Percentiles rank a stretch among this genome's conserved stretches.
phyloP scores from a whole-genome alignment of 2,113 vertebrate species.

The Pitta sordida region DNA sequence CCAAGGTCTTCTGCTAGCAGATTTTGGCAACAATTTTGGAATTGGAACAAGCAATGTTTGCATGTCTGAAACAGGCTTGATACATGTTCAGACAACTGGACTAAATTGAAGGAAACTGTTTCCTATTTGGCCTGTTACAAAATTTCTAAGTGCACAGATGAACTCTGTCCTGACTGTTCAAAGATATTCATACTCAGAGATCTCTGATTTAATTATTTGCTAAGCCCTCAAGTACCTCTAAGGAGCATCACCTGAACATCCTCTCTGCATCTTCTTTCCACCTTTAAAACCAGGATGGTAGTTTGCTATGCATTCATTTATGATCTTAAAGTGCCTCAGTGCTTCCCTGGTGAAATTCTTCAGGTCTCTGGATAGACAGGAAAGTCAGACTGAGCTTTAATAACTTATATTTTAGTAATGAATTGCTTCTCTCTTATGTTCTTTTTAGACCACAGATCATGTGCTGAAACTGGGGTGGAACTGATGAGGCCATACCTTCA shows the following conservation, averaged over 20 bases:
- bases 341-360: background rate
- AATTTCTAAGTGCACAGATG: background rate
- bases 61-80: background rate
- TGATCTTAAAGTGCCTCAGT: background rate
- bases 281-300: background rate
- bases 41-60: background rate
- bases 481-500: conserved; percentile 98
- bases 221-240: background rate
- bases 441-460: conserved; percentile 92
- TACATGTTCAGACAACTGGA: background rate
- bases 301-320: background rate
- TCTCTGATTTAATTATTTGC: background rate
- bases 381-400: background rate
- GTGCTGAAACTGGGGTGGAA: conserved; percentile 95
- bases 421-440: background rate
- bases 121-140: background rate
- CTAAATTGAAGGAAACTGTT: background rate
- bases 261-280: background rate
- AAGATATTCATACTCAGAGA: background rate
- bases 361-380: background rate
- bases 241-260: background rate
- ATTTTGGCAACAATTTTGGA: background rate
- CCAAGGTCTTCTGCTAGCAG: background rate
- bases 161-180: background rate
- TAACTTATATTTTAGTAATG: background rate